These are phyloP conservation scores for Felis chaus DNA, from an alignment of 2,113 vertebrate species.

Conservation along the genomic window DNA sequence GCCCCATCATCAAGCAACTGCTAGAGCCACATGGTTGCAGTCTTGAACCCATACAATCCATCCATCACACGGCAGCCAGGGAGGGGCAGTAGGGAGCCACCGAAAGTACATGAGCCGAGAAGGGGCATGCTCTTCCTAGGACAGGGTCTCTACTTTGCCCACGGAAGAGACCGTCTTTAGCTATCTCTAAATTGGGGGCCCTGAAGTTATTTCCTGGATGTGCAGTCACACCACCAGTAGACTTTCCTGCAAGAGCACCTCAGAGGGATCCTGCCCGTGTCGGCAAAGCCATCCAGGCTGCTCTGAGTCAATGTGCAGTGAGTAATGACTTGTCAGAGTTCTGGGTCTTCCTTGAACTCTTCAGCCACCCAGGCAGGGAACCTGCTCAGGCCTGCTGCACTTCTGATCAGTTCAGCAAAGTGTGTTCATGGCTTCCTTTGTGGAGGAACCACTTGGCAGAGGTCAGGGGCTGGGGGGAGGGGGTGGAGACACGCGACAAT, in stretches of 20 bases:
- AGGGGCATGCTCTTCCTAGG: not conserved
- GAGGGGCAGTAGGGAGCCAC: not conserved
- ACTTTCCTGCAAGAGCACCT: conserved; percentile 3
- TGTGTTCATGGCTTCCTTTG: not conserved
- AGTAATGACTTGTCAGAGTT: not conserved
- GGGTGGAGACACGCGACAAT: not conserved
- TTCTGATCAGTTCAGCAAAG: not conserved
- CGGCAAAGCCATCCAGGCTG: conserved; percentile 15
- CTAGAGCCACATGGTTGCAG: not conserved
- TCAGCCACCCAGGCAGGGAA: not conserved
- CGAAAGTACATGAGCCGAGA: not conserved
- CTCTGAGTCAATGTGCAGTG: conserved; percentile 17
- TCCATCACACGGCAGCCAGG: not conserved
- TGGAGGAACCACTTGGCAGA: not conserved
- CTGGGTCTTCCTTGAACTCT: not conserved
- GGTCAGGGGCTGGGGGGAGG: not conserved
- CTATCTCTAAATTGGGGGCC: too few species aligned
- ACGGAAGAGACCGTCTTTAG: not conserved
- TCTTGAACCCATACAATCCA: not conserved
- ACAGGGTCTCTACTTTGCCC: not conserved
- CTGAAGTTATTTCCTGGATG: not conserved
- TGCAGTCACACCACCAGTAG: not conserved
- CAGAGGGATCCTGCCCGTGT: conserved; percentile 46
- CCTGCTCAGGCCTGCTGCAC: not conserved
- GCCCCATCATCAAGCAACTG: not conserved